Conservation (phyloP, 2,888 invertebrate genomes). For the Blastobasis lacticolella region DNA sequence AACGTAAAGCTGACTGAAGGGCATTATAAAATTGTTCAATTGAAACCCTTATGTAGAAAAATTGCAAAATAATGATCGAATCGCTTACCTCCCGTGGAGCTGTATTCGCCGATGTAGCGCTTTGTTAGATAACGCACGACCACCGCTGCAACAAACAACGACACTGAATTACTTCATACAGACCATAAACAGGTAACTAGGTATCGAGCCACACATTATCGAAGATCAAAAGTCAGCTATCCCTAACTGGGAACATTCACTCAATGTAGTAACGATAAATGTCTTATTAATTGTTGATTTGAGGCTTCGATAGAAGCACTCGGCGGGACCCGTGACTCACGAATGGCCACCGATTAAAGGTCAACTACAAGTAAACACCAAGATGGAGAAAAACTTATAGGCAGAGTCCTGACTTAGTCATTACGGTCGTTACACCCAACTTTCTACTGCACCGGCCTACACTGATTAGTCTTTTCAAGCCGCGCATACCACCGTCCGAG, state of each 20-base stretch:
- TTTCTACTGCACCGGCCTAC: slow-evolving; percentile 43
- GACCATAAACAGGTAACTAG: too few relatives aligned
- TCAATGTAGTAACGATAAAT: neutral
- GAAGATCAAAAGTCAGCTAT: too few relatives aligned
- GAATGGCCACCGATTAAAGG: too few relatives aligned
- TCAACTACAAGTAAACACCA: too few relatives aligned
- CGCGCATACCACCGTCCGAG: slow-evolving; percentile 38
- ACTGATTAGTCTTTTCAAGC: slow-evolving; percentile 58
- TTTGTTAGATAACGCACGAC: slow-evolving; percentile 86
- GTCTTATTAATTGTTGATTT: too few relatives aligned
- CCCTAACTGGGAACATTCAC: neutral
- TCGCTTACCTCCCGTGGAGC: slow-evolving; percentile 80
- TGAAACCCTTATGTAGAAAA: slow-evolving; percentile 1
- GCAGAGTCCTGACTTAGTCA: neutral
- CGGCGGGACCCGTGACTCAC: too few relatives aligned
- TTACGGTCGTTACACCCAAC: slow-evolving; percentile 51
- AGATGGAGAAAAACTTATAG: too few relatives aligned
- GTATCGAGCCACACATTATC: too few relatives aligned
- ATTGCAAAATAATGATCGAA: slow-evolving; percentile 15
- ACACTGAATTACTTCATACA: neutral
- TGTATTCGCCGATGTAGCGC: slow-evolving; percentile 87
- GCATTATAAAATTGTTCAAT: neutral
- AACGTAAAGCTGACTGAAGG: neutral
- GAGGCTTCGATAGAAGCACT: too few relatives aligned
- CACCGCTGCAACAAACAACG: slow-evolving; percentile 79